Evolutionary conservation across 1,140 invertebrate genomes (phyloP), one percentile per base, ranked within the genome.

Genomic region (Brachionus asplanchnoidis): DNA sequence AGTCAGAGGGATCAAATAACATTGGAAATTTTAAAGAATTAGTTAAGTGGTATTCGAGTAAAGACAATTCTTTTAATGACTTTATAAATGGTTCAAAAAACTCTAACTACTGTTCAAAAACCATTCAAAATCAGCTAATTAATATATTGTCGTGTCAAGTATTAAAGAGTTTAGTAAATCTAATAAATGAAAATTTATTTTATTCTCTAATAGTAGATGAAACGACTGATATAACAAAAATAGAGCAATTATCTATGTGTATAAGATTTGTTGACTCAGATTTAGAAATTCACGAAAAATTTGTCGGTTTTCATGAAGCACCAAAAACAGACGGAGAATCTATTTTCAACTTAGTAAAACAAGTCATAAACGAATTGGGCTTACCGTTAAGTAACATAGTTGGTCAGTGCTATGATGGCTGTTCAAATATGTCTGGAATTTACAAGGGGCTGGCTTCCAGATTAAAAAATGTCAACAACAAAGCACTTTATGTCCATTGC

Each of bases 381-480:
- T 40, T 79, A 9, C 50, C 50, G 5, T 32, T 79, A 7, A n/a
- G 32, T n/a, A 28, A 56, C 32, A 36, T 56, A 36, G 32, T 42
- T 79, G 75, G 75, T 32, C 75, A 79, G 32, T 79, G 46, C 8
- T 79, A 79, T 79, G 75, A 79, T 79, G 75, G 28, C 0, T 26
- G 23, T 32, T 28, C 46, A 7, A 79, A 79, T 32, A 79, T 79
- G 75, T n/a, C 9, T 20, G 75, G 75, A 8, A 12, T 5, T 23
- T 79, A 56, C n/a, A 53, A 40, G n/a, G 75, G 44, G 6, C 12
- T 79, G 14, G 75, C 75, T 56, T 26, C 20, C 32, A 23, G 46
- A 14, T 32, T 79, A 28, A 79, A 42, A 32, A 14, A 8, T 28
- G 73, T 26, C 26, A 17, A 20, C 20, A 20, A 28, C 0, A n/a